Evolutionary conservation across 2,888 invertebrate genomes (phyloP).

Genomic region (Cosmorhoe ocellata): DNA sequence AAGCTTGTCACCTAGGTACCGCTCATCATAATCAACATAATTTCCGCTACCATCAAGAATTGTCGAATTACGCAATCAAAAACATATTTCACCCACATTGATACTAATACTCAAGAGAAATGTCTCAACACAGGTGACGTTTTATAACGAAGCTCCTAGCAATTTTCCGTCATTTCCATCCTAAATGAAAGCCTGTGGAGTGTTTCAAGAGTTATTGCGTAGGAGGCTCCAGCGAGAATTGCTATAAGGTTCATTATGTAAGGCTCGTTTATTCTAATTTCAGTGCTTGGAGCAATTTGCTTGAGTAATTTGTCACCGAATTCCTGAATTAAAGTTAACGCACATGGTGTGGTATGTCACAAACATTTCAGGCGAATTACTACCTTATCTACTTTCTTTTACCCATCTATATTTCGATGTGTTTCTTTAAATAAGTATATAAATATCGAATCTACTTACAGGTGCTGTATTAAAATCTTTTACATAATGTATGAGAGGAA

Average conservation of each 20-base stretch:
- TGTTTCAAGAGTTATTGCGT: conserved; percentile 39
- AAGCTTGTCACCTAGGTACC: too few species aligned
- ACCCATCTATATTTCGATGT: not conserved
- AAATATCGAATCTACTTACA: too few species aligned
- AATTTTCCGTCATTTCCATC: conserved; percentile 45
- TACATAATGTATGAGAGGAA: too few species aligned
- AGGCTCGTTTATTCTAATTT: conserved; percentile 11
- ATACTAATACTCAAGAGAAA: not conserved
- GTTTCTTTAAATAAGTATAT: too few species aligned
- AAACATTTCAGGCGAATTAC: too few species aligned
- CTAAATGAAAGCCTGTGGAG: conserved; percentile 39
- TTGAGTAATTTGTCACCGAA: conserved; percentile 6
- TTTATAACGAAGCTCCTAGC: conserved; percentile 14
- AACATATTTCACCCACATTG: too few species aligned
- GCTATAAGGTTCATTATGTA: not conserved
- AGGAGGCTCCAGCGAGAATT: conserved; percentile 22
- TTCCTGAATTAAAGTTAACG: not conserved
- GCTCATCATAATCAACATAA: too few species aligned
- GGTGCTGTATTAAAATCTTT: too few species aligned
- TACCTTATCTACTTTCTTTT: too few species aligned
- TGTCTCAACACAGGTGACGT: too few species aligned
- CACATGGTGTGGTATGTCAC: not conserved
- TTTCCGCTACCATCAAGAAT: too few species aligned
- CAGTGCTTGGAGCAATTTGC: conserved; percentile 6
- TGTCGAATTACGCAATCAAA: too few species aligned